Evolutionary conservation across 2,888 invertebrate species (phyloP), one percentile per base, ranked within the genome.

Genomic region (Parnassius apollo): DNA sequence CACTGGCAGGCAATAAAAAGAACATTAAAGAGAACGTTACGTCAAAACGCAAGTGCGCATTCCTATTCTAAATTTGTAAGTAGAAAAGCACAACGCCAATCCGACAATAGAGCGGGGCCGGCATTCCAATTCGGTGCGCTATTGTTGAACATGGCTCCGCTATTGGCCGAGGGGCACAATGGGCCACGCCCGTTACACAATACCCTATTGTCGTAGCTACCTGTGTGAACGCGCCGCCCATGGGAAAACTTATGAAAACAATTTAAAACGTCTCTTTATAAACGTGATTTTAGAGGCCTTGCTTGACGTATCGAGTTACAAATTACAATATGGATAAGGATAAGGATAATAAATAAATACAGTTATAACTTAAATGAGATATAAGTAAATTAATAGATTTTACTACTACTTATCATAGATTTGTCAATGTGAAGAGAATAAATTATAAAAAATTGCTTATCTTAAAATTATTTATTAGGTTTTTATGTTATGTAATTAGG

Each of bases 71-170:
- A 77, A 75, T 76, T 77, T 77, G 74, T 71, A 80, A 78, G 69
- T 64, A 71, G 68, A 77, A 82, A 80, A 70, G 65, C 74, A 75
- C 78, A 77, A 77, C 79, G 81, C 83, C 82, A 82, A 84, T 82
- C 82, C 80, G 74, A 89, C 91, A 90, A 91, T 91, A 90, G 89
- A 85, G 71, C 69, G 77, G 76, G 79, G 77, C 78, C 75, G 71
- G 82, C 82, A 83, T 86, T 86, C 85, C 89, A 86, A 88, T 89
- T 88, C 88, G 88, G 87, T 82, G 83, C 79, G 88, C 88, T 91
- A 91, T 91, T 91, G 91, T 91, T 88, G 83, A 82, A 80, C 71
- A 71, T 74, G 51, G 75, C 75, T 74, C 74, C 71, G 75, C 77
- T 80, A 90, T 91, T 91, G 91, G 91, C 71, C 71, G 83, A 73